phyloP scores from a whole-genome alignment of 2,797 vertebrate genomes.

The Oophaga sylvatica region DNA sequence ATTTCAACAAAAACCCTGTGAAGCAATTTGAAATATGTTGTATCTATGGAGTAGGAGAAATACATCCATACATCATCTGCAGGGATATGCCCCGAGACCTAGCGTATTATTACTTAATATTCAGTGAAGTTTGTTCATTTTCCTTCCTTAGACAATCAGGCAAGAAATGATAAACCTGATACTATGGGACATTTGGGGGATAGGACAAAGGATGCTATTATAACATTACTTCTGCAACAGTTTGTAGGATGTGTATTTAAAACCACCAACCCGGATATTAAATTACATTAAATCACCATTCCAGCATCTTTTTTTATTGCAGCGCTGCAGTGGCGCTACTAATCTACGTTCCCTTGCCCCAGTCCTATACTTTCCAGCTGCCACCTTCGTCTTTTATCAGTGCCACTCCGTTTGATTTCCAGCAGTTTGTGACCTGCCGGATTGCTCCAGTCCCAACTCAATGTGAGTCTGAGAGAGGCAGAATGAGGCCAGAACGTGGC shows the following conservation, averaged over 20 bases:
- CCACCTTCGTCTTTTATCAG: too few relatives aligned
- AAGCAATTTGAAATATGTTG: conserved; percentile 31
- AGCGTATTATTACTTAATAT: neutral
- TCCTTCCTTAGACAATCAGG: neutral
- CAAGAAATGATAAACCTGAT: neutral
- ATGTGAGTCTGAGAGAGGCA: too few relatives aligned
- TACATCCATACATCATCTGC: conserved; percentile 11
- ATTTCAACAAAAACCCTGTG: conserved; percentile 42
- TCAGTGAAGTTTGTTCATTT: neutral
- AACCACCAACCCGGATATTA: neutral
- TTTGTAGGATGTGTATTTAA: neutral
- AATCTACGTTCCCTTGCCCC: too few relatives aligned
- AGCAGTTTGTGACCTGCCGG: too few relatives aligned
- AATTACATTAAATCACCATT: neutral
- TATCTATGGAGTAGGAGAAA: neutral
- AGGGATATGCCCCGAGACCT: neutral
- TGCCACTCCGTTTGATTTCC: too few relatives aligned
- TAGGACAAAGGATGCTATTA: neutral
- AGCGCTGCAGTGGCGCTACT: too few relatives aligned
- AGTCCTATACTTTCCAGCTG: too few relatives aligned
- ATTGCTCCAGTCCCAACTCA: too few relatives aligned
- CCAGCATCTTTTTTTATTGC: too few relatives aligned
- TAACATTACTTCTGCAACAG: neutral
- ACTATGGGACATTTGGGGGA: neutral
- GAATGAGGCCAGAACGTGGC: too few relatives aligned